Conservation (phyloP, 1,140 invertebrate genomes). For the Drosophila asahinai region DNA sequence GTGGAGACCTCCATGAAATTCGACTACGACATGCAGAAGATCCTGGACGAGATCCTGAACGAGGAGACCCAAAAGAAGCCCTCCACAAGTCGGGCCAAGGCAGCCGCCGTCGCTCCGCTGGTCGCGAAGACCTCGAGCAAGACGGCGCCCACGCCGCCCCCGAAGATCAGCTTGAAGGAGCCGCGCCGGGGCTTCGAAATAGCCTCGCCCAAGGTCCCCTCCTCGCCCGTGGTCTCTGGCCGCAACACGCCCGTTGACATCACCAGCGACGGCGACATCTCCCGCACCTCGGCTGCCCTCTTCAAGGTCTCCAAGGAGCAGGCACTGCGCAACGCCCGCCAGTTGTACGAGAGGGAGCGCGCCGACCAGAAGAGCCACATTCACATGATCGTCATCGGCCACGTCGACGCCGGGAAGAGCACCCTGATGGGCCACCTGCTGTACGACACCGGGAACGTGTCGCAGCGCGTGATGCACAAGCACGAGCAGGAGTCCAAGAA, state of each 20-base stretch:
- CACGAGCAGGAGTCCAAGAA: conserved; percentile 99
- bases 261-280: conserved; percentile 34
- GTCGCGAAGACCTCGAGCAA: conserved; percentile 25
- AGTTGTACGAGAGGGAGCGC: conserved; percentile 91
- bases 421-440: conserved; percentile 98
- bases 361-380: conserved; percentile 93
- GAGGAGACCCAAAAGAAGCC: conserved; percentile 67
- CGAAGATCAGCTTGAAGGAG: conserved; percentile 63
- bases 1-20: conserved; percentile 88
- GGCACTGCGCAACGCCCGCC: conserved; percentile 67
- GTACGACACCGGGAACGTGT: conserved; percentile 95
- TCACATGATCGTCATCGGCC: conserved; percentile 98
- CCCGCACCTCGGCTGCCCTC: conserved; percentile 16
- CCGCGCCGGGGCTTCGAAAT: conserved; percentile 86
- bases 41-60: conserved; percentile 90
- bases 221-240: conserved; percentile 88
- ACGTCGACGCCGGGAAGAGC: conserved; percentile 99
- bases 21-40: conserved; percentile 90
- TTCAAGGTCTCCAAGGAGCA: conserved; percentile 83
- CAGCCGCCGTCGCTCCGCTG: conserved; percentile 3
- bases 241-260: conserved; percentile 85
- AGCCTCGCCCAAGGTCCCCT: conserved; percentile 65
- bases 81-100: conserved; percentile 26
- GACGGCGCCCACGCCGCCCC: conserved; percentile 44
- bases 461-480: conserved; percentile 96